Percentiles rank a stretch among this genome's conserved stretches.
These are phyloP conservation scores for Planiliza haematocheilus DNA, from an alignment of 2,113 vertebrate species.

Conservation along the genomic window DNA sequence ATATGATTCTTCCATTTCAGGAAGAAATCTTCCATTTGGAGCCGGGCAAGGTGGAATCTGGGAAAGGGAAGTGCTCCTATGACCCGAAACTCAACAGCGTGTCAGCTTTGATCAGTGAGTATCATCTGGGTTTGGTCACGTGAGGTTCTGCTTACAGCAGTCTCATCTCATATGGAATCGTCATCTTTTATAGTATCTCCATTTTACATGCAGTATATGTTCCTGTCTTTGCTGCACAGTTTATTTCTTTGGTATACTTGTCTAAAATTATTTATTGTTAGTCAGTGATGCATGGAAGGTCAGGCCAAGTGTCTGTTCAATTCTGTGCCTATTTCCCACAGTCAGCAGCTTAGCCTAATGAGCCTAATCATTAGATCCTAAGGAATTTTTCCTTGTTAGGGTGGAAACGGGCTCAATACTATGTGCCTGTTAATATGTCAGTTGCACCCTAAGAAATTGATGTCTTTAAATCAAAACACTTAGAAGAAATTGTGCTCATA, in stretches of 20 bases:
- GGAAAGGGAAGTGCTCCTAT: constrained; percentile 98
- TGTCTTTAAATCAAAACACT: constrained; percentile 36
- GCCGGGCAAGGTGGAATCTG: constrained; percentile 94
- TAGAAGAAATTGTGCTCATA: neutral
- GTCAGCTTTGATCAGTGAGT: constrained; percentile 98
- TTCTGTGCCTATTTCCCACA: constrained; percentile 48
- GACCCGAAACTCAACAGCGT: constrained; percentile 98
- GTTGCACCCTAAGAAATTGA: constrained; percentile 28
- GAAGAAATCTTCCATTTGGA: constrained; percentile 98
- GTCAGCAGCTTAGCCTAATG: constrained; percentile 27
- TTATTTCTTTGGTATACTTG: constrained; percentile 30
- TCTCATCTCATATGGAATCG: constrained; percentile 30
- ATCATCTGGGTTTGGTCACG: constrained; percentile 37
- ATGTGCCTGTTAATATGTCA: constrained; percentile 31
- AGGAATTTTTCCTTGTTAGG: constrained; percentile 37
- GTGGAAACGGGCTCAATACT: constrained; percentile 3
- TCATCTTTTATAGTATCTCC: constrained; percentile 33
- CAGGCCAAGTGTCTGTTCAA: constrained; percentile 33
- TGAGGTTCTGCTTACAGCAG: constrained; percentile 16
- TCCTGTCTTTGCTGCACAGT: neutral
- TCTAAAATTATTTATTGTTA: constrained; percentile 34
- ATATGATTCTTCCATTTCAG: constrained; percentile 81
- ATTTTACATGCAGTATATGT: constrained; percentile 5
- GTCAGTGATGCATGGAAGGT: constrained; percentile 19
- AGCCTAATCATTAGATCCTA: constrained; percentile 45